Evolutionary conservation across 92 coral and sea anemone genomes (phyloP).

Genomic region (Ricordea florida): DNA sequence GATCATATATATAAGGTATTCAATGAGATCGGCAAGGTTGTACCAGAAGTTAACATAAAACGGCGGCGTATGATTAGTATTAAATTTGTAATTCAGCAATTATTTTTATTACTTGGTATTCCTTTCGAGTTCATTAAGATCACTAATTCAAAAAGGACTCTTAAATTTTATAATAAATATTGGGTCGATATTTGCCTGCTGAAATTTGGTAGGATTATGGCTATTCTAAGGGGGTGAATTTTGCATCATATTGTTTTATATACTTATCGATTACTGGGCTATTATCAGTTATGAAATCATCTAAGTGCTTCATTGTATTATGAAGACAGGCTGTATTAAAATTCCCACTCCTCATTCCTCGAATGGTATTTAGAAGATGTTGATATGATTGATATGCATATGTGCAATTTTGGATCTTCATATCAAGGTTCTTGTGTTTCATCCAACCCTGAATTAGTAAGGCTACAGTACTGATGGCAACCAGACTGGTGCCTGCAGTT

Average conservation of each 20-base stretch:
- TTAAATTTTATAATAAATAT: neutral
- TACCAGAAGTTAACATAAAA: neutral
- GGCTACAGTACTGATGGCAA: neutral
- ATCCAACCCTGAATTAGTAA: slow-evolving; percentile 7
- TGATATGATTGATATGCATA: slow-evolving; percentile 18
- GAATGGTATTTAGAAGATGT: neutral
- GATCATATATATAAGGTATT: neutral
- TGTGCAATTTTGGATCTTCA: neutral
- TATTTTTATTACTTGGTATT: neutral
- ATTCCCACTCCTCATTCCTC: neutral
- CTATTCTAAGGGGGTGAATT: neutral
- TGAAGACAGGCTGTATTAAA: neutral
- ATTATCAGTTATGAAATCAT: neutral
- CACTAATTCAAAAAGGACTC: neutral
- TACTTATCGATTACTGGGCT: neutral
- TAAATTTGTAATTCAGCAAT: neutral
- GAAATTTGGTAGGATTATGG: neutral
- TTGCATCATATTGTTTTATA: neutral
- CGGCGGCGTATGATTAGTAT: neutral
- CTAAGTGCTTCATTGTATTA: neutral
- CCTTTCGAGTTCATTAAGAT: neutral
- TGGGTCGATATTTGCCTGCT: neutral
- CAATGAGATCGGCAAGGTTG: neutral
- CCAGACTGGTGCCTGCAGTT: neutral
- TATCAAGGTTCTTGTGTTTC: slow-evolving; percentile 10